These are phyloP conservation scores for Dione juno DNA, from an alignment of 2,888 invertebrate species.

Conservation along the genomic window DNA sequence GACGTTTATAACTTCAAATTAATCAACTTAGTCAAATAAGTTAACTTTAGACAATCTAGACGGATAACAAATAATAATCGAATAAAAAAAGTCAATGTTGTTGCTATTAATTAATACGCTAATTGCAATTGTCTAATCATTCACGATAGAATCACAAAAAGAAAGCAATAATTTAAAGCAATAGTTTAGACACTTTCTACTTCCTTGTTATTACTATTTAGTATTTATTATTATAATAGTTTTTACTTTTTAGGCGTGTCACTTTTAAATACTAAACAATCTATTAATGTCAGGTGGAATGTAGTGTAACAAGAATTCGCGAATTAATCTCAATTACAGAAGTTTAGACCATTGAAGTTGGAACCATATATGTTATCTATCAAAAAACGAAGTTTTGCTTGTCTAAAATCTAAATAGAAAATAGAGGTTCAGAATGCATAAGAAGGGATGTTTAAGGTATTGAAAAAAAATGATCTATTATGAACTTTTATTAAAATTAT, in stretches of 20 bases:
- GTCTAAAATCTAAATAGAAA: too few species aligned
- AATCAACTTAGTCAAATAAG: conserved; percentile 3
- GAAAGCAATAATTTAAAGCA: background rate
- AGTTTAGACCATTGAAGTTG: too few species aligned
- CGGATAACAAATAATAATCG: background rate
- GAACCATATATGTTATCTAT: too few species aligned
- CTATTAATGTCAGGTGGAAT: background rate
- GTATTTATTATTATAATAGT: background rate
- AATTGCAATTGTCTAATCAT: too few species aligned
- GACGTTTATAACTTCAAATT: background rate
- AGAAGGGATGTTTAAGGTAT: too few species aligned
- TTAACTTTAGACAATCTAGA: background rate
- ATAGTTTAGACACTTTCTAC: background rate
- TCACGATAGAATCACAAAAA: background rate
- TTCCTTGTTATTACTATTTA: conserved; percentile 9
- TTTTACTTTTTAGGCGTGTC: conserved; percentile 7
- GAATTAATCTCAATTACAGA: background rate
- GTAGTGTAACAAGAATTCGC: background rate
- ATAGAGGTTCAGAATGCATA: too few species aligned
- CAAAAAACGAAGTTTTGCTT: too few species aligned
- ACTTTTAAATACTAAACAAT: background rate
- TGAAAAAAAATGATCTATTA: too few species aligned
- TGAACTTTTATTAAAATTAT: too few species aligned
- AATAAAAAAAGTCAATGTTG: too few species aligned
- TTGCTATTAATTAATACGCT: too few species aligned